Conservation (phyloP, 2,888 invertebrate species). For the Lydus trimaculatus region DNA sequence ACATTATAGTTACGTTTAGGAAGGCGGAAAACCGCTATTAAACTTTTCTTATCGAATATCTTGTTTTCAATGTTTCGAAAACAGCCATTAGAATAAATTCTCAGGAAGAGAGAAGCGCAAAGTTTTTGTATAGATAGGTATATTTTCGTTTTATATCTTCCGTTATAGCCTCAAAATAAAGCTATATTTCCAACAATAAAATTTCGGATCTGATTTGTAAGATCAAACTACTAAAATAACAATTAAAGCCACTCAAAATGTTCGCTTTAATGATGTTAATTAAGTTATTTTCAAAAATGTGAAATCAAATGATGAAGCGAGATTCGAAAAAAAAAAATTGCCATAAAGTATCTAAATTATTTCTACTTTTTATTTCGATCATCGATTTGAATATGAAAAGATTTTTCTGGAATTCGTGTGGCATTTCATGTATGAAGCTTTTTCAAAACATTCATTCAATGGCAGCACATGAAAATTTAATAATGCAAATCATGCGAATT, state of each 20-base stretch:
- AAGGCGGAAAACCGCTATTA: no score
- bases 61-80: neutral
- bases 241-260: no score
- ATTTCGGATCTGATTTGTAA: neutral
- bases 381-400: neutral
- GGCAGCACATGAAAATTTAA: conserved; percentile 12
- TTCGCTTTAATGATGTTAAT: neutral
- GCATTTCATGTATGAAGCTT: neutral
- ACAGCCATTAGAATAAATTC: neutral
- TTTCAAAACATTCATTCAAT: neutral
- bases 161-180: conserved; percentile 43
- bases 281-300: neutral
- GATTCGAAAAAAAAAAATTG: neutral
- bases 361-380: neutral
- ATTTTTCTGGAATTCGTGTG: neutral
- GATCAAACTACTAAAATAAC: neutral
- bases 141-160: conserved; percentile 21
- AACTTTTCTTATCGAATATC: no score
- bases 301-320: neutral
- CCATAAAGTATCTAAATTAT: neutral
- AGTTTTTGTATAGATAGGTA: neutral
- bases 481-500: conserved; percentile 14
- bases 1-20: no score
- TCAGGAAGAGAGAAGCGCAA: neutral
- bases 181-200: conserved; percentile 31